A percentile compares a stretch with the other conserved stretches of the same genome.
Conservation (phyloP, 1,140 invertebrate species). For the Lycorma delicatula region DNA sequence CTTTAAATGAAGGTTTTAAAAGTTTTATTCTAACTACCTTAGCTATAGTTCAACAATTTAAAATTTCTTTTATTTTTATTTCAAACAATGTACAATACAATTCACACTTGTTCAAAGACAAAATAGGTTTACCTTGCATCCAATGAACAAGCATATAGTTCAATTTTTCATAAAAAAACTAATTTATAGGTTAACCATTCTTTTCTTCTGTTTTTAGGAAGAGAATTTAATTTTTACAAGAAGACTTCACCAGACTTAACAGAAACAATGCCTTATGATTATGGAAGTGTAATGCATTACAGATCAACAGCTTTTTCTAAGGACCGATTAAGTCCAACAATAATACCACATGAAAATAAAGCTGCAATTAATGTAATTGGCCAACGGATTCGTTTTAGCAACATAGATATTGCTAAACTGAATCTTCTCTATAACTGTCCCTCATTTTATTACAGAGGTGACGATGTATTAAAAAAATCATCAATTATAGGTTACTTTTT, state of each 20-base stretch:
- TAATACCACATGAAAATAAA: constrained; percentile 24
- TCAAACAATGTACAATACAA: no score
- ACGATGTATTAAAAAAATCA: not conserved
- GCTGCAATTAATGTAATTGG: constrained; percentile 39
- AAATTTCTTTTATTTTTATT: no score
- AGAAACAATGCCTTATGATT: constrained; percentile 25
- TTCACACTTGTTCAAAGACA: no score
- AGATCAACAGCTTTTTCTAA: constrained; percentile 41
- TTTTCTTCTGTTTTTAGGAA: constrained; percentile 26
- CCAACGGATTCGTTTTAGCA: constrained; percentile 52
- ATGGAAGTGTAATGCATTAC: constrained; percentile 44
- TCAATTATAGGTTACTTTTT: not conserved
- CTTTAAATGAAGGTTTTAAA: no score
- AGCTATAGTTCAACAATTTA: no score
- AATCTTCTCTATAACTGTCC: constrained; percentile 50
- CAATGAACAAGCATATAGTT: no score
- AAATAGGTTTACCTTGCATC: no score
- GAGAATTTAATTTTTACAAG: constrained; percentile 17
- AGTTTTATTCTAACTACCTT: no score
- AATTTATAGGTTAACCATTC: no score
- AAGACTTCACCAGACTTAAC: not conserved
- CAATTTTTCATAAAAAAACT: no score
- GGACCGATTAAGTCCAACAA: constrained; percentile 26
- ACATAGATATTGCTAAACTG: constrained; percentile 53
- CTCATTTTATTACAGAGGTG: not conserved